Evolutionary conservation across 2,113 vertebrate genomes (phyloP).

Genomic region (Gila orcuttii): DNA sequence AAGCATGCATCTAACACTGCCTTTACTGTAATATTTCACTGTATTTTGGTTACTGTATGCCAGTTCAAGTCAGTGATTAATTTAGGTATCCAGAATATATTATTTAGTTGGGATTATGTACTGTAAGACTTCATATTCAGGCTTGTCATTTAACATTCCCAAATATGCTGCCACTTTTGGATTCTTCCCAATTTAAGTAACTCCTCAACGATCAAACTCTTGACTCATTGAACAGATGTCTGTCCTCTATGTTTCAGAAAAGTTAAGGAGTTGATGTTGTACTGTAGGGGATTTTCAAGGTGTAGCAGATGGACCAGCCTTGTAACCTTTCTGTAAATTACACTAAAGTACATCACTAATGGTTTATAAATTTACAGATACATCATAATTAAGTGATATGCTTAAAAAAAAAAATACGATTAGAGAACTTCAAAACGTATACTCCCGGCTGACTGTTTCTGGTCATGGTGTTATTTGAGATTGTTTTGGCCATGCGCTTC

Average conservation of each 20-base stretch:
- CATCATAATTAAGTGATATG: neutral
- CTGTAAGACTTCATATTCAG: neutral
- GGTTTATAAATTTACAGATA: neutral
- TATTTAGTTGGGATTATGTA: neutral
- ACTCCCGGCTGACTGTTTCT: neutral
- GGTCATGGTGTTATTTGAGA: neutral
- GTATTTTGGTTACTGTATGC: too few relatives aligned
- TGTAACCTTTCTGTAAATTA: neutral
- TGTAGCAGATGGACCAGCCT: constrained; percentile 1
- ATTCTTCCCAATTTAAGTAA: constrained; percentile 18
- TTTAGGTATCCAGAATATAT: neutral
- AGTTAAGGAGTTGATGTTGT: constrained; percentile 2
- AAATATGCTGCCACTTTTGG: neutral
- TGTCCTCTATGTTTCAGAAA: constrained; percentile 22
- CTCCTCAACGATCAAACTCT: neutral
- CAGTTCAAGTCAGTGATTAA: neutral
- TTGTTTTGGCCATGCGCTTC: neutral
- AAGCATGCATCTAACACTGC: too few relatives aligned
- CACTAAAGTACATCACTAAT: neutral
- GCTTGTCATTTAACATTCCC: neutral
- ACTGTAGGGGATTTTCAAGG: constrained; percentile 6
- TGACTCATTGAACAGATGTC: constrained; percentile 31
- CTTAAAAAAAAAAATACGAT: neutral
- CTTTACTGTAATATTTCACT: too few relatives aligned
- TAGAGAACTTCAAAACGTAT: neutral